A percentile compares a stretch with the other conserved stretches of the same genome.
Conservation (phyloP, 1,140 invertebrate genomes). For the Daktulosphaira vitifoliae region DNA sequence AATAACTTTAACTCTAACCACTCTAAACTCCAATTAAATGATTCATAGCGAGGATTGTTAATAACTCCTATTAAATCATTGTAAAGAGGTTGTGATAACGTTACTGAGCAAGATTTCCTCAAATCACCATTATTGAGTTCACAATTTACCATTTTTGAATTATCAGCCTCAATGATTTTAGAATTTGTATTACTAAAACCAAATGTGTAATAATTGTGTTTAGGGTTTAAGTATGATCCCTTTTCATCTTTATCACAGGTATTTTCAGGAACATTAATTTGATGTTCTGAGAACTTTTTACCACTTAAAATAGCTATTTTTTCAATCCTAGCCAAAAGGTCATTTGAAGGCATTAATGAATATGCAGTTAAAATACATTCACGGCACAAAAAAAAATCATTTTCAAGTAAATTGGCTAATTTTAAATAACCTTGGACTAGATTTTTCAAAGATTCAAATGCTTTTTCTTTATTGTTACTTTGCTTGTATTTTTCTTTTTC, state of each 20-base stretch:
- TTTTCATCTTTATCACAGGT: not conserved
- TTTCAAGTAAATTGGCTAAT: slow-evolving; percentile 49
- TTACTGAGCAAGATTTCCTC: not conserved
- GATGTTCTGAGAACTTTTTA: not conserved
- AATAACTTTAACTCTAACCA: slow-evolving; percentile 51
- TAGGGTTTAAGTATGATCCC: not conserved
- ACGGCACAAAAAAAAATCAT: slow-evolving; percentile 45
- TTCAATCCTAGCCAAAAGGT: slow-evolving; percentile 47
- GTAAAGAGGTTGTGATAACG: slow-evolving; percentile 49
- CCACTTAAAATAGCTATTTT: slow-evolving; percentile 37
- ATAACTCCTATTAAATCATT: slow-evolving; percentile 55
- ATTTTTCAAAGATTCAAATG: slow-evolving; percentile 47
- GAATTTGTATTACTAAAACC: no score
- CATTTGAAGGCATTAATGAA: slow-evolving; percentile 52
- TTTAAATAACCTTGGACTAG: slow-evolving; percentile 51
- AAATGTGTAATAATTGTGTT: no score
- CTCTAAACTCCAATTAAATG: slow-evolving; percentile 52
- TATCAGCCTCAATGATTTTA: no score
- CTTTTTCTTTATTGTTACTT: slow-evolving; percentile 48
- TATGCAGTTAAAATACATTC: slow-evolving; percentile 59
- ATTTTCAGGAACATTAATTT: not conserved
- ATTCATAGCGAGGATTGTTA: slow-evolving; percentile 53
- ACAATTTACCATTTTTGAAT: no score
- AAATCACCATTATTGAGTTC: no score
- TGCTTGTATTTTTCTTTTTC: slow-evolving; percentile 59